Conservation (phyloP, 2,797 vertebrate genomes). For the Scolopax bukidnonensis region DNA sequence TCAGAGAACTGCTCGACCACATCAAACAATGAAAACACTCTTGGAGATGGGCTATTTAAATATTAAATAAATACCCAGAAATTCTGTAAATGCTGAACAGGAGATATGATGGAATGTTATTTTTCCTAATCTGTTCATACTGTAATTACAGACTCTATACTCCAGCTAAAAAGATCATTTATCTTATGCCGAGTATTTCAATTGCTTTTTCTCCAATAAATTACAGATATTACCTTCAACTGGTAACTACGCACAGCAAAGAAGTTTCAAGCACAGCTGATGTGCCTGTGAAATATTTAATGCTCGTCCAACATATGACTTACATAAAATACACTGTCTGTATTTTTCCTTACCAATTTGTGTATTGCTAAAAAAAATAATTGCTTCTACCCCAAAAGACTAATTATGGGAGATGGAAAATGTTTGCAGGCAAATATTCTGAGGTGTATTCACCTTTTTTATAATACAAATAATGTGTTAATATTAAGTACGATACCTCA, state of each 20-base stretch:
- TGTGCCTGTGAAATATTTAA: neutral
- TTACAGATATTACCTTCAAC: slow-evolving; percentile 24
- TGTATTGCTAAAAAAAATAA: neutral
- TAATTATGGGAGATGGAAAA: neutral
- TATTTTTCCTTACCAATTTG: neutral
- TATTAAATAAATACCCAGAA: slow-evolving; percentile 16
- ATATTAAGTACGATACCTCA: no score
- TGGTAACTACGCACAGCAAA: neutral
- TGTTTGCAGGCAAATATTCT: neutral
- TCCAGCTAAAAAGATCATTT: slow-evolving; percentile 38
- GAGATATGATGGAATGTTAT: slow-evolving; percentile 23
- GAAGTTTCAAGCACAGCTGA: neutral
- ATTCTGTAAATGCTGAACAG: neutral
- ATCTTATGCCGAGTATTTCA: slow-evolving; percentile 21
- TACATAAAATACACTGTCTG: neutral
- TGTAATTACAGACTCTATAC: slow-evolving; percentile 40
- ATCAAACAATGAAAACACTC: slow-evolving; percentile 14
- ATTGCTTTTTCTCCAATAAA: slow-evolving; percentile 48
- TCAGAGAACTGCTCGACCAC: neutral
- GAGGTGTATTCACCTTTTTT: neutral
- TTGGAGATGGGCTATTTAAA: slow-evolving; percentile 20
- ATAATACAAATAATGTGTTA: neutral
- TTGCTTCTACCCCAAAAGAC: neutral
- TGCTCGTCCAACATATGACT: neutral
- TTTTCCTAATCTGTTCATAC: slow-evolving; percentile 33